Evolutionary conservation across 2,797 vertebrate species (phyloP).

Genomic region (Alcedo quadribrachys): DNA sequence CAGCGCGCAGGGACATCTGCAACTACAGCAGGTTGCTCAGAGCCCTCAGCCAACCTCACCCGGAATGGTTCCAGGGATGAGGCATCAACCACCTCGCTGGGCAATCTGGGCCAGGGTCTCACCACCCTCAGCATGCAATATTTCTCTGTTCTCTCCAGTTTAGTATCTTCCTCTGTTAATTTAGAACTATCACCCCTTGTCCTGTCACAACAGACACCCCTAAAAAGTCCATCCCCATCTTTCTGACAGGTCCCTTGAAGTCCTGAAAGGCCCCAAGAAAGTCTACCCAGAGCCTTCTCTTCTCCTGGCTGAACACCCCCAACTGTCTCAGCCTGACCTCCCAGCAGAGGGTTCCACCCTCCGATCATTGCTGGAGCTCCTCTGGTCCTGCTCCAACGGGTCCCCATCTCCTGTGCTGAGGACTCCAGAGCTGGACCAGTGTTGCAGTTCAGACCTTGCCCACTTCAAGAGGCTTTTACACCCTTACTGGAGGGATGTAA

Average conservation of each 20-base stretch:
- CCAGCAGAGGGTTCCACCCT: no score
- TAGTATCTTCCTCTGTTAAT: background rate
- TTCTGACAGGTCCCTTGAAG: no score
- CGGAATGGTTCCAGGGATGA: background rate
- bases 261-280: no score
- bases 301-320: no score
- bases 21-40: background rate
- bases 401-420: background rate
- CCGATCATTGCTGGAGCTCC: no score
- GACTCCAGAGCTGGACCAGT: background rate
- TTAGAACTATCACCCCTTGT: background rate
- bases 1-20: background rate
- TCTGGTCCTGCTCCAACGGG: no score
- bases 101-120: background rate
- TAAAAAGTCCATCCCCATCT: background rate
- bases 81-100: background rate
- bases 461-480: background rate
- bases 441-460: background rate
- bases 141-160: background rate
- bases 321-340: no score
- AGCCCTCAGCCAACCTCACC: background rate
- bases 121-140: background rate
- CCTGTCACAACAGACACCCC: background rate
- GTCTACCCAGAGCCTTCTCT: no score
- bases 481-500: background rate